These are phyloP conservation scores for Sinocyclocheilus rhinocerous DNA, from an alignment of 2,113 vertebrate genomes.

Conservation along the genomic window DNA sequence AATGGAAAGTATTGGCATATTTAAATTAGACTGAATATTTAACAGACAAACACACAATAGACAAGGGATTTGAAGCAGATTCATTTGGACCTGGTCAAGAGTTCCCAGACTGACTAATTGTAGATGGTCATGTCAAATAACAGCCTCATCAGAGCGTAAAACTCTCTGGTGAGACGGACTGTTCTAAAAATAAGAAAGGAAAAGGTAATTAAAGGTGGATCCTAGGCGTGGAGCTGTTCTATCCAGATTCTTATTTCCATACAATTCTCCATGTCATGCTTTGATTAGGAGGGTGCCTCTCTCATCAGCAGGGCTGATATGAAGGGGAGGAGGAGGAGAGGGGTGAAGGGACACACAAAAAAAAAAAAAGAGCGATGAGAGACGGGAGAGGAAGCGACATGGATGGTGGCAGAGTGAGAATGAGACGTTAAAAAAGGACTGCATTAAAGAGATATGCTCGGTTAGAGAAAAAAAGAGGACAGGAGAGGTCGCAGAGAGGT, in stretches of 20 bases:
- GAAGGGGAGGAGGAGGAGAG: background rate
- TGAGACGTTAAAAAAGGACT: constrained; percentile 35
- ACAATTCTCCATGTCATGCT: constrained; percentile 35
- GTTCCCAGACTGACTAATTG: constrained; percentile 16
- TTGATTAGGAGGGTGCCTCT: constrained; percentile 23
- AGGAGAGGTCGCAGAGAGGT: background rate
- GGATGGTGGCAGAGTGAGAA: constrained; percentile 3
- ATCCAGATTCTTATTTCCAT: constrained; percentile 26
- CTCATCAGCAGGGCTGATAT: constrained; percentile 29
- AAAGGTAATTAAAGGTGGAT: constrained; percentile 29
- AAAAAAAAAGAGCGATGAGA: background rate
- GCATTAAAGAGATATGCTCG: constrained; percentile 2
- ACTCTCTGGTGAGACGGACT: background rate
- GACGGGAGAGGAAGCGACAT: background rate
- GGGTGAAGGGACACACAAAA: background rate
- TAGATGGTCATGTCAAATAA: background rate
- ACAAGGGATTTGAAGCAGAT: background rate
- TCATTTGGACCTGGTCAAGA: background rate
- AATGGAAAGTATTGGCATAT: background rate
- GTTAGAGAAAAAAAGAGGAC: background rate
- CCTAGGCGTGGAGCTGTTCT: background rate
- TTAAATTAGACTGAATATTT: background rate
- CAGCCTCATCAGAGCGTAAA: background rate
- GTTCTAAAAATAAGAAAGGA: constrained; percentile 17
- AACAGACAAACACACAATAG: background rate